Conservation (phyloP, 2,888 invertebrate species). For the Conchocele bisecta region DNA sequence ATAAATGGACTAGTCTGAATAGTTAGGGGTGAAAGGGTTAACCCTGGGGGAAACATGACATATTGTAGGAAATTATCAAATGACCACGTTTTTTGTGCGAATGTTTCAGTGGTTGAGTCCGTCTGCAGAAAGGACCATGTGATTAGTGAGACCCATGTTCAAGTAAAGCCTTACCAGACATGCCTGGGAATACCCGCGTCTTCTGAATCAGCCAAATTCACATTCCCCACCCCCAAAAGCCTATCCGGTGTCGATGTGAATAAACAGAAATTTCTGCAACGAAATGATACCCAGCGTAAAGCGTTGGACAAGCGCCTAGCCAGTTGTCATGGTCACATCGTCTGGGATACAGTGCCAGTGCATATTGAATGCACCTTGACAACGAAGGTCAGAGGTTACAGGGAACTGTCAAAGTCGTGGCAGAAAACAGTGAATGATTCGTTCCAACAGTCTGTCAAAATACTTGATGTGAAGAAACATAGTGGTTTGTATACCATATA, state of each 20-base stretch:
- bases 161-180: slow-evolving; percentile 8
- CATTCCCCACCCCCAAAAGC: not conserved
- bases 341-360: slow-evolving; percentile 24
- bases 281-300: not conserved
- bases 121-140: too few species aligned
- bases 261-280: slow-evolving; percentile 24
- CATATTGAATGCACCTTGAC: slow-evolving; percentile 30
- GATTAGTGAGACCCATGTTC: too few species aligned
- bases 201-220: not conserved
- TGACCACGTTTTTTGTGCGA: too few species aligned
- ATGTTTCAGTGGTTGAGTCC: slow-evolving; percentile 9
- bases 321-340: not conserved
- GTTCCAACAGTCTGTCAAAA: slow-evolving; percentile 12
- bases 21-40: too few species aligned
- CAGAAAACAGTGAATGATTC: not conserved
- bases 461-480: slow-evolving; percentile 10
- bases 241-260: slow-evolving; percentile 3
- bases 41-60: too few species aligned
- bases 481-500: too few species aligned
- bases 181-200: slow-evolving; percentile 10
- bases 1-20: too few species aligned
- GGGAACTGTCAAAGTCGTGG: slow-evolving; percentile 22
- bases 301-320: slow-evolving; percentile 10
- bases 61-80: too few species aligned
- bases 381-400: not conserved